Evolutionary conservation across 2,797 vertebrate species (phyloP), one percentile per base, ranked within the genome.

Genomic region (Argya squamiceps): DNA sequence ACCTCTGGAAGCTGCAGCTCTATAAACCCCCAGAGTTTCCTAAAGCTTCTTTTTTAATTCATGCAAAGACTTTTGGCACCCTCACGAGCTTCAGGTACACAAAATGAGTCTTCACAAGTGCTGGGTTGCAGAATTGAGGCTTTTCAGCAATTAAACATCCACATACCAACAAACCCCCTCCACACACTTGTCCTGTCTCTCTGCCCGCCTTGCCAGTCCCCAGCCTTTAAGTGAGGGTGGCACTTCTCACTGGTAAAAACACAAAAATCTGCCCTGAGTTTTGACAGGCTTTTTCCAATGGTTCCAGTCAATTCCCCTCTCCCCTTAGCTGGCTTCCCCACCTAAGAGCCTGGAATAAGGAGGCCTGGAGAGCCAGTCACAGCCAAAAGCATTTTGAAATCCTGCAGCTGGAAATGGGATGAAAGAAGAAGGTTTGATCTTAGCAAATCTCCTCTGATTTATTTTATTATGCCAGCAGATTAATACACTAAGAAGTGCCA

Each of bases 331-430:
- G 50, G 17, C 46, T 84, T 84, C 46, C 39, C 20, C 27, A 68
- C 15, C 37, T 39, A 34, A 55, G 37, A 84, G 14, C 43, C 30
- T 62, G 58, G 63, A 82, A 73, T 53, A 43, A 68, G 46, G 46
- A 56, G 50, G 17, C 37, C 62, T 82, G 67, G 59, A 90, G 81
- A 95, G 43, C 24, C 9, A 6, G 5, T 16, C 70, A 53, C 0
- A 46, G 55, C 30, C 59, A 41, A 95, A 84, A 91, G 39, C 30
- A 63, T 73, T 87, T 69, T 84, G 30, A 82, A 91, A 88, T 50
- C 59, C 44, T 87, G 50, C 44, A 79, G 65, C 23, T 73, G 39
- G 52, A 95, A 87, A 83, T 2, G 3, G 29, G 26, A 75, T 1
- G 5, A 91, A 84, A 85, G 55, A 80, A 73, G 15, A 30, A 73